A percentile compares a stretch with the other conserved stretches of the same genome.
Evolutionary conservation across 2,113 vertebrate genomes (phyloP).

Genomic region (Eurystomus gularis): DNA sequence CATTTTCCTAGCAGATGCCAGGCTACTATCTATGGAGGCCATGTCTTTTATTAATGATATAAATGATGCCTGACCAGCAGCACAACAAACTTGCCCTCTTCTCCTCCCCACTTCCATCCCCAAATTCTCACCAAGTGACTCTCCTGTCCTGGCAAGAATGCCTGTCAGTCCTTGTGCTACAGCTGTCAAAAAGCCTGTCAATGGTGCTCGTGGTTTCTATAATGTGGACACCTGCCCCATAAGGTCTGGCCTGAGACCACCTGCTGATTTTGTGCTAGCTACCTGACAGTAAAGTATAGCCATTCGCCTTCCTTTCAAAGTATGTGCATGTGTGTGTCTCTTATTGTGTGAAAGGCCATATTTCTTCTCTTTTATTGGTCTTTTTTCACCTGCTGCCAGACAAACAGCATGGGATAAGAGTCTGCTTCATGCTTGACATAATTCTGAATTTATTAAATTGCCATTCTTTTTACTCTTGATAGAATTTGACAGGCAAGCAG

Average conservation of each 20-base stretch:
- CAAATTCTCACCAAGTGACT: background rate
- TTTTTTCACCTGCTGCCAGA: conserved; percentile 38
- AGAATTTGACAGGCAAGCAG: conserved; percentile 43
- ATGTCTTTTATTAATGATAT: fast-evolving
- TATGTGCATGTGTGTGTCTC: background rate
- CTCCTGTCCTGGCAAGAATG: background rate
- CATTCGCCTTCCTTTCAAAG: background rate
- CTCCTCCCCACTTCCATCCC: background rate
- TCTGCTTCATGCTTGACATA: conserved; percentile 27
- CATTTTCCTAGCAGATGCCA: background rate
- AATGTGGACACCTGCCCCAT: background rate
- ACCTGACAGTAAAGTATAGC: background rate
- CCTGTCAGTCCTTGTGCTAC: fast-evolving
- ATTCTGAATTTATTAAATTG: conserved; percentile 51
- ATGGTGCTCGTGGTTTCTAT: conserved; percentile 2
- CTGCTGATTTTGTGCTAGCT: conserved; percentile 10
- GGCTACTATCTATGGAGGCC: background rate
- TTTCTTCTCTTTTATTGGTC: conserved; percentile 25
- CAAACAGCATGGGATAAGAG: background rate
- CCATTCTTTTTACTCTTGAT: conserved; percentile 47
- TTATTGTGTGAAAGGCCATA: background rate
- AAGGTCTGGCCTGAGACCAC: conserved; percentile 30
- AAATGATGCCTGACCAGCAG: background rate
- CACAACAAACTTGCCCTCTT: background rate
- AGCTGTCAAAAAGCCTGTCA: background rate